Evolutionary conservation across 2,797 vertebrate species (phyloP), one percentile per base, ranked within the genome.

Genomic region (Pangasius macronema): DNA sequence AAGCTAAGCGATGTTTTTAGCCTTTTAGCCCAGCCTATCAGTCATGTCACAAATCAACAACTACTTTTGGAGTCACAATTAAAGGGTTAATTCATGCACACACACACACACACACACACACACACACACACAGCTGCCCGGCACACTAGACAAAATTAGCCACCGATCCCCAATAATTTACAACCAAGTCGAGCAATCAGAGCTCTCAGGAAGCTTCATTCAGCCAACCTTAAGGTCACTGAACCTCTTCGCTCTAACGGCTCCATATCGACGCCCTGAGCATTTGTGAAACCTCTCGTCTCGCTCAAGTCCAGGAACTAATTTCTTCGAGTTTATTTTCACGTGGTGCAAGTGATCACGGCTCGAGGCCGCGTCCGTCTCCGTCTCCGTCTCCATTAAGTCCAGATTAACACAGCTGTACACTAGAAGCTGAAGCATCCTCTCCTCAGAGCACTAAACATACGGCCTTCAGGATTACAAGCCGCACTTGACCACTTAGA

Each of bases 401-500:
- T 95, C 95, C 95, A 97, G 97, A 98, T 98, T 97, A 97, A 97
- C 98, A 98, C 97, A 98, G 97, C 97, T 99, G 98, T 97, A 98
- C 96, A 95, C 97, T 92, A 95, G 95, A 81, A 97, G 95, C 96
- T 95, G 96, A 96, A 97, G 96, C 95, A 96, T 94, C 96, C 96
- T 95, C 96, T 96, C 95, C 95, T 96, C 93, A 92, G 94, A 92
- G 95, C 92, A 91, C 95, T 95, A 96, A 89, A 97, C 97, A 98
- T 97, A 98, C 96, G 96, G 96, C 94, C 94, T 89, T 83, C 94
- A 95, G 96, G 96, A 97, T 97, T 96, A 97, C 95, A 96, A 98
- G 96, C 95, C 96, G 96, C 97, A 99, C 97, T 99, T 98, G 97
- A 98, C 97, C 97, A 96, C 97, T 98, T 98, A 97, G 97, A 97